Evolutionary conservation across 1,140 invertebrate species (phyloP), one percentile per base, ranked within the genome.

Genomic region (Euura lappo): DNA sequence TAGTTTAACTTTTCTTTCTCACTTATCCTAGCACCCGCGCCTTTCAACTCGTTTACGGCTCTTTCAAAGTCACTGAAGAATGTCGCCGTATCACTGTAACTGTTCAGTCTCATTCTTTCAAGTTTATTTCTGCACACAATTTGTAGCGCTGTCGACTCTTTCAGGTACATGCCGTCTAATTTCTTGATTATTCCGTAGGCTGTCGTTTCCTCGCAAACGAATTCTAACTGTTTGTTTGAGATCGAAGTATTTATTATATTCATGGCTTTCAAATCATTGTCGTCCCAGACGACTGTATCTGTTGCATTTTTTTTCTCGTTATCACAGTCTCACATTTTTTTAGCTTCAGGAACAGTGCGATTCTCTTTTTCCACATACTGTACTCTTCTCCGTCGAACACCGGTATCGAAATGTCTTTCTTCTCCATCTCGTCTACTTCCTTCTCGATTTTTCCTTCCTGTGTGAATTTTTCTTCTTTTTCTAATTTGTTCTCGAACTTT

Each of bases 1-100:
- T 84, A 83, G 71, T 77, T 80, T 10, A 79, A 28, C 76, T 81
- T 83, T 73, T 80, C 79, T 71, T 77, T 43, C 71, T 79, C 76
- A 42, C 42, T 71, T 70, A 80, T 44, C 60, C 68, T 69, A 45
- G 74, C 75, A 43, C 78, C 78, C 11, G 79, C 76, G 13, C 10
- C 6, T 75, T 80, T 80, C 28, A 79, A 72, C 60, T 77, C 76
- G 68, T 79, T 79, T 65, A 76, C 72, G 45, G 70, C 11, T 75
- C 75, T 79, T 67, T 81, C 78, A 73, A 81, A 79, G 47, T 77
- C 75, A 71, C 68, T 68, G 70, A 80, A 80, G 69, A 79, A 80
- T 11, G 60, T 65, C 8, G 70, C 51, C 7, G 60, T 8, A 44
- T 76, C 60, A 44, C 42, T 43, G 67, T 45, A 79, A 73, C 74